Conservation (phyloP, 2,797 vertebrate species). For the Aselliscus stoliczkanus region DNA sequence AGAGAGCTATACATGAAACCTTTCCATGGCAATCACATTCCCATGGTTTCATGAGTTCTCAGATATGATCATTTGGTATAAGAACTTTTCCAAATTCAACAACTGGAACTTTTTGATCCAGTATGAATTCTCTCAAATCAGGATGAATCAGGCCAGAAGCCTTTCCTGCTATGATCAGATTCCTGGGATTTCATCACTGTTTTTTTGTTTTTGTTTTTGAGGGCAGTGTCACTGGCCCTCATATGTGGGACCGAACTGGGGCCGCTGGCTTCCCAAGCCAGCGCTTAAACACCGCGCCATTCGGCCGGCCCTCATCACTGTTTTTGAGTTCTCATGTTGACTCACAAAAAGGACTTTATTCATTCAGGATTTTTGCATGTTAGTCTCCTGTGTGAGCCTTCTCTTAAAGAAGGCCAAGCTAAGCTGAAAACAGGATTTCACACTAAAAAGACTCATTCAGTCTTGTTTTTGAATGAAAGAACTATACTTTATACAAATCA, state of each 20-base stretch:
- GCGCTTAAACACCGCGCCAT: too few species aligned
- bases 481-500: neutral
- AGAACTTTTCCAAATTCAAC: neutral
- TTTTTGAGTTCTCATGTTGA: constrained; percentile 39
- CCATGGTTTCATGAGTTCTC: neutral
- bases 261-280: too few species aligned
- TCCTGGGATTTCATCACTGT: neutral
- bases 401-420: neutral
- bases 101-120: neutral
- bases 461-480: neutral
- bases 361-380: neutral
- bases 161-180: neutral
- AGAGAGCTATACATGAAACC: neutral
- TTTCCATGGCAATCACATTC: neutral
- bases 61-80: neutral
- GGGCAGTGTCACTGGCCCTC: too few species aligned
- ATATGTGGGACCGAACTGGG: too few species aligned
- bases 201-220: too few species aligned
- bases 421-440: neutral
- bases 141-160: neutral
- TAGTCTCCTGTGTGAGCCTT: neutral
- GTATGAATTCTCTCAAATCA: constrained; percentile 42
- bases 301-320: too few species aligned
- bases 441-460: neutral
- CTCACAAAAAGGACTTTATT: neutral